Percentiles rank a stretch among this genome's conserved stretches.
Evolutionary conservation across 2,888 invertebrate species (phyloP).

Genomic region (Phrixothrix hirtus): DNA sequence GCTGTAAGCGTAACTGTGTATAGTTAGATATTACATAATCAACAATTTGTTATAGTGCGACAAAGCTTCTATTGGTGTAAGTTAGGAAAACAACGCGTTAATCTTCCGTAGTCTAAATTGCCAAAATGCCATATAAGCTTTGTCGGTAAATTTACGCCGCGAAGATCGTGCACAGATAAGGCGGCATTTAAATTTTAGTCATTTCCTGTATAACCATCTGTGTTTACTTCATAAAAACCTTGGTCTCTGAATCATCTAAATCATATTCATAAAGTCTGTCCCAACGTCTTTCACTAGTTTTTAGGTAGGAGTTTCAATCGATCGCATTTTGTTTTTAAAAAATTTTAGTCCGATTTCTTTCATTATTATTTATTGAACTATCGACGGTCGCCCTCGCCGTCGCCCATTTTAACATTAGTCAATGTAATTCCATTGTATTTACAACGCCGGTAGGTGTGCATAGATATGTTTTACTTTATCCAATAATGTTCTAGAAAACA

Average conservation of each 20-base stretch:
- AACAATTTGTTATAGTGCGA: slow-evolving; percentile 8
- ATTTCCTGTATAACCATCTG: slow-evolving; percentile 14
- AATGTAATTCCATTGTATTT: slow-evolving; percentile 29
- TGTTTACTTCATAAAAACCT: slow-evolving; percentile 15
- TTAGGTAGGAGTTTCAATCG: slow-evolving; percentile 36
- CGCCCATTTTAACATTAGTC: slow-evolving; percentile 20
- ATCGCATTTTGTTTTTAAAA: slow-evolving; percentile 16
- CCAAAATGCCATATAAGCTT: slow-evolving; percentile 7
- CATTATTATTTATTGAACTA: slow-evolving; percentile 29
- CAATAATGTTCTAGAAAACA: slow-evolving; percentile 32
- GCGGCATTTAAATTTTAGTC: slow-evolving; percentile 8
- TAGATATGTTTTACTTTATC: slow-evolving; percentile 27
- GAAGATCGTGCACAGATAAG: slow-evolving; percentile 12
- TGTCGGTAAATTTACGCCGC: slow-evolving; percentile 11
- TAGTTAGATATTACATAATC: slow-evolving; percentile 7
- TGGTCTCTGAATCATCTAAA: slow-evolving; percentile 11
- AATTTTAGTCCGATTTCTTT: slow-evolving; percentile 8
- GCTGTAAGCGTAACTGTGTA: slow-evolving; percentile 16
- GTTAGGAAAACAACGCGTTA: slow-evolving; percentile 4
- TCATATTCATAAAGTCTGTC: slow-evolving; percentile 35
- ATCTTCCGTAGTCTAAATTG: slow-evolving; percentile 8
- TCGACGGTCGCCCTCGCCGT: slow-evolving; percentile 25
- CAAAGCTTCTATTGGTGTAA: slow-evolving; percentile 10
- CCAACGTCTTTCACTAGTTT: slow-evolving; percentile 51
- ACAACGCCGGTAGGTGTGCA: slow-evolving; percentile 30